These are phyloP conservation scores for Drosophila tanythrix DNA, from an alignment of 2,888 invertebrate species.

Conservation along the genomic window DNA sequence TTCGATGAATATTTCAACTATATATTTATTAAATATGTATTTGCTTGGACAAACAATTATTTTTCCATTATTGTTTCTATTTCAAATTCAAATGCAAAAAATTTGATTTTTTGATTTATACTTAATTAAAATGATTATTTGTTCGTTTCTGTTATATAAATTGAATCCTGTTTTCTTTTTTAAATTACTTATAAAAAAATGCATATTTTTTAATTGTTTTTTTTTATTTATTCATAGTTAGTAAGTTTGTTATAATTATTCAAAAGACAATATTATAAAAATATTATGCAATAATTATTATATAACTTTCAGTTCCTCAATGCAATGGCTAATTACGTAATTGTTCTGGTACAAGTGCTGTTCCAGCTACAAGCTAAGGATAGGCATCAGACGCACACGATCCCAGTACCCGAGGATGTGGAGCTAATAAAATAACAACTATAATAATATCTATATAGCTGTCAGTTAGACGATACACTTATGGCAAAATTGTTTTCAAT, in stretches of 20 bases:
- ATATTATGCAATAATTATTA: neutral
- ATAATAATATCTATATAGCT: neutral
- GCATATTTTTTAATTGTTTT: neutral
- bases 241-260: neutral
- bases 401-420: conserved; percentile 50
- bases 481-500: conserved; percentile 29
- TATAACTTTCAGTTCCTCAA: conserved; percentile 66
- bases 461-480: conserved; percentile 12
- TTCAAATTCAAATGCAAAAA: neutral
- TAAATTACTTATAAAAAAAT: neutral
- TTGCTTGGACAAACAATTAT: no score
- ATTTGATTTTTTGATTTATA: neutral
- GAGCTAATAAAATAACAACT: conserved; percentile 42
- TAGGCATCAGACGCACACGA: conserved; percentile 10
- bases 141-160: neutral
- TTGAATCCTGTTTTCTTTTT: neutral
- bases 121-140: neutral
- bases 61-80: neutral
- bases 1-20: neutral
- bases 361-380: conserved; percentile 74
- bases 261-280: neutral
- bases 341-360: conserved; percentile 81
- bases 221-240: neutral
- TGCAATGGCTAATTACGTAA: conserved; percentile 79
- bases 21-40: neutral